Evolutionary conservation across 1,140 invertebrate genomes (phyloP).

Genomic region (Bemisia tabaci): DNA sequence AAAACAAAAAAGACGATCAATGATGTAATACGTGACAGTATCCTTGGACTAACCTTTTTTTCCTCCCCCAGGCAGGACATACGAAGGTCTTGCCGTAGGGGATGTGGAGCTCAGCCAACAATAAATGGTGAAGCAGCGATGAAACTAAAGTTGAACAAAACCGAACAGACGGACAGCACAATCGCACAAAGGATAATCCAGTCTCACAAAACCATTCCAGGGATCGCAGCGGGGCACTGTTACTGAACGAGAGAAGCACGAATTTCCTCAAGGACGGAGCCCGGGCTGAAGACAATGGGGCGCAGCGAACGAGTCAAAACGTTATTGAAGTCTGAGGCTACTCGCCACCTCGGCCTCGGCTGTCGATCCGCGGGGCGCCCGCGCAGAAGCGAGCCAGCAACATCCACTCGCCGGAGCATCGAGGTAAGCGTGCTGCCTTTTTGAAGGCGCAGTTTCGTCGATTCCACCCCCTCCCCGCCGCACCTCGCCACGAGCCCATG

Average conservation of each 20-base stretch:
- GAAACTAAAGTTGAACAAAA: no score
- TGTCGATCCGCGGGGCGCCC: not conserved
- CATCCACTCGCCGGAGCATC: not conserved
- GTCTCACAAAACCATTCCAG: not conserved
- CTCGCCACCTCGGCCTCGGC: no score
- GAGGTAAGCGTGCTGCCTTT: not conserved
- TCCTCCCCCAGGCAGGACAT: slow-evolving; percentile 26
- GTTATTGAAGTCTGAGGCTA: not conserved
- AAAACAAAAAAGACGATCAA: no score
- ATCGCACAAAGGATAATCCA: not conserved
- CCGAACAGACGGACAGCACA: no score
- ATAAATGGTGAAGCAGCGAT: slow-evolving; percentile 25
- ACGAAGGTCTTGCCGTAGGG: slow-evolving; percentile 25
- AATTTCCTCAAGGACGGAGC: no score
- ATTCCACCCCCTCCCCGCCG: not conserved
- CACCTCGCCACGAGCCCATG: no score
- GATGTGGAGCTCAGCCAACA: slow-evolving; percentile 27
- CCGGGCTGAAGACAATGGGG: no score
- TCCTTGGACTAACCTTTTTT: slow-evolving; percentile 27
- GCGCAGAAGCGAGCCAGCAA: not conserved
- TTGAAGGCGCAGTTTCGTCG: not conserved
- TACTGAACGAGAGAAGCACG: no score
- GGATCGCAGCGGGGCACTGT: not conserved
- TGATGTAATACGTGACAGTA: no score
- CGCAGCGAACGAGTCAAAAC: not conserved